These are phyloP conservation scores for Neodiprion lecontei DNA, from an alignment of 1,140 invertebrate genomes.

Conservation along the genomic window DNA sequence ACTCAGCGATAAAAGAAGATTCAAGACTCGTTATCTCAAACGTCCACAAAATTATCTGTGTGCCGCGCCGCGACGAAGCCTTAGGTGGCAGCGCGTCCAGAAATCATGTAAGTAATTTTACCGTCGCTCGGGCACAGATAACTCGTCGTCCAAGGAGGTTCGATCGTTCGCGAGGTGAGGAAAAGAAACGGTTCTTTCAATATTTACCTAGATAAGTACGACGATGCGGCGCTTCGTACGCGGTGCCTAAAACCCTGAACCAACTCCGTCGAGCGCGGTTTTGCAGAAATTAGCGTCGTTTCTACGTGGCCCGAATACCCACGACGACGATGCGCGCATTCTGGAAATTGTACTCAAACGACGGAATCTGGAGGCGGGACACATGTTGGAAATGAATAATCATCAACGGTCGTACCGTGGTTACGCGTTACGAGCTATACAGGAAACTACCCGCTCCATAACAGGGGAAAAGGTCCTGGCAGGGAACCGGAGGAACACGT, in stretches of 20 bases:
- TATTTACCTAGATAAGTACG: neutral
- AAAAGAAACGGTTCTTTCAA: neutral
- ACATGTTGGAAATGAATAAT: neutral
- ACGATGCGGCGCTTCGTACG: neutral
- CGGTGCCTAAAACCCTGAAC: no score
- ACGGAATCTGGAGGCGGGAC: neutral
- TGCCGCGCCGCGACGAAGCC: neutral
- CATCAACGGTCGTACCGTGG: neutral
- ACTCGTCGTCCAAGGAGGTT: neutral
- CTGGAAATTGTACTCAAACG: no score
- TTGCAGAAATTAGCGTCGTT: no score
- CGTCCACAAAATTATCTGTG: neutral
- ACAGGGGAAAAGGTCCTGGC: conserved; percentile 4
- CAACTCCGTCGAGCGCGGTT: no score
- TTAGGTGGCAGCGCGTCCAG: no score
- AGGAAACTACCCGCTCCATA: neutral
- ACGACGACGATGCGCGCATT: no score
- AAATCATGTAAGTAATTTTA: neutral
- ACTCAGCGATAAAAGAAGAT: conserved; percentile 2
- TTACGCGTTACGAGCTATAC: neutral
- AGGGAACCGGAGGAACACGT: neutral
- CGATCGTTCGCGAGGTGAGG: neutral
- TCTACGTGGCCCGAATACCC: no score
- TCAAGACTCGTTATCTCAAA: neutral
- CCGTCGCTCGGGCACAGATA: neutral